These are phyloP conservation scores for Scaptomyza hsui DNA, from an alignment of 1,140 invertebrate species.

Conservation along the genomic window DNA sequence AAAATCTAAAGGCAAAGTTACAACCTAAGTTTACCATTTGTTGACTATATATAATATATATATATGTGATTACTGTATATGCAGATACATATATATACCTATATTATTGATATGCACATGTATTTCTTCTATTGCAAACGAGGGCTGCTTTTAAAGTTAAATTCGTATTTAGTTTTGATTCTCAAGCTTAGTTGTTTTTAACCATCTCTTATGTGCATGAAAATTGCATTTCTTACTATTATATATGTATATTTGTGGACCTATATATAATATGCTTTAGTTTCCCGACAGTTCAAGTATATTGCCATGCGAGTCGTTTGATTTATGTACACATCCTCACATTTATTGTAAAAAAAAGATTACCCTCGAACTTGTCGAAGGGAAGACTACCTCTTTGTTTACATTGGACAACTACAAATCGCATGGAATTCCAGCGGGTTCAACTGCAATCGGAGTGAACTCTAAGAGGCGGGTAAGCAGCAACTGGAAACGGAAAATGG, in stretches of 20 bases:
- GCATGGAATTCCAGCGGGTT: slow-evolving; percentile 42
- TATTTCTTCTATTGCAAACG: slow-evolving; percentile 5
- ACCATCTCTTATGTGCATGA: slow-evolving; percentile 17
- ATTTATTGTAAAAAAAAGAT: slow-evolving; percentile 48
- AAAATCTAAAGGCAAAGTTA: slow-evolving; percentile 22
- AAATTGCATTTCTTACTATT: slow-evolving; percentile 7
- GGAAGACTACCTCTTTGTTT: slow-evolving; percentile 27
- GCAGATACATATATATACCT: slow-evolving; percentile 3
- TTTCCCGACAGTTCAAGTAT: slow-evolving; percentile 30
- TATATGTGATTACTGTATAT: background rate
- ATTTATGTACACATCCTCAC: slow-evolving; percentile 60
- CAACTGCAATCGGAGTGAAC: slow-evolving; percentile 60
- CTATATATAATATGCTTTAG: slow-evolving; percentile 28
- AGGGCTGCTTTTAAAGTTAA: slow-evolving; percentile 6
- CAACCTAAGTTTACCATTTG: slow-evolving; percentile 2
- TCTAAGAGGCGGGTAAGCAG: background rate
- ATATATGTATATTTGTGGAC: slow-evolving; percentile 9
- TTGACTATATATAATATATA: background rate
- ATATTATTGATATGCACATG: slow-evolving; percentile 2
- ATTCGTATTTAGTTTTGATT: no score
- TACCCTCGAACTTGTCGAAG: slow-evolving; percentile 35
- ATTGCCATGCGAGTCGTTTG: slow-evolving; percentile 44
- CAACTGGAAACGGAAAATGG: slow-evolving; percentile 65
- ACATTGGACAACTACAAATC: slow-evolving; percentile 73
- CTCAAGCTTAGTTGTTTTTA: no score